These are phyloP conservation scores for Tachysurus vachellii DNA, from an alignment of 2,113 vertebrate genomes.

Conservation along the genomic window DNA sequence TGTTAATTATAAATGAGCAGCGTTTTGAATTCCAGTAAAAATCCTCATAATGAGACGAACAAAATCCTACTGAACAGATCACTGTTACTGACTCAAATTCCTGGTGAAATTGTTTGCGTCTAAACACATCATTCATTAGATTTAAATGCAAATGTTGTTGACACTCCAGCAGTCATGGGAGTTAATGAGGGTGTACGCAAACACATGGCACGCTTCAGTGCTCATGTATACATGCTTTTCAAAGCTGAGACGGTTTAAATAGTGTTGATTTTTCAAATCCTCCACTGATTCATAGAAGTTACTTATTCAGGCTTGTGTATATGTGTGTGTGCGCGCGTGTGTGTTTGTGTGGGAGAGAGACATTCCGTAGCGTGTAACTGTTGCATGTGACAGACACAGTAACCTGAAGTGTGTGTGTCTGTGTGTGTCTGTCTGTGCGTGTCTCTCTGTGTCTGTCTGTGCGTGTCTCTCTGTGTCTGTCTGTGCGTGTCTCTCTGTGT, in stretches of 20 bases:
- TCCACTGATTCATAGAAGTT: not conserved
- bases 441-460: no score
- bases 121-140: not conserved
- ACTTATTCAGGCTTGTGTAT: not conserved
- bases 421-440: no score
- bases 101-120: not conserved
- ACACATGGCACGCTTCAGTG: not conserved
- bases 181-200: not conserved
- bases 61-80: not conserved
- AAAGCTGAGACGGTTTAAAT: not conserved
- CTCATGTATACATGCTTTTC: not conserved
- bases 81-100: not conserved
- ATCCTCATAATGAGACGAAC: not conserved
- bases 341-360: not conserved
- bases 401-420: no score
- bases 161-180: not conserved
- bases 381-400: no score
- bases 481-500: no score
- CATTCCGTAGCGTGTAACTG: no score
- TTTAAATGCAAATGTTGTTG: slow-evolving; percentile 15
- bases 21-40: not conserved
- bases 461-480: no score
- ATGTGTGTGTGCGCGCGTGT: not conserved
- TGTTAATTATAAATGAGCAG: not conserved
- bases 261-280: not conserved